A percentile compares a stretch with the other conserved stretches of the same genome.
phyloP scores from a whole-genome alignment of 1,140 invertebrate species.

The Drosophila sp. region DNA sequence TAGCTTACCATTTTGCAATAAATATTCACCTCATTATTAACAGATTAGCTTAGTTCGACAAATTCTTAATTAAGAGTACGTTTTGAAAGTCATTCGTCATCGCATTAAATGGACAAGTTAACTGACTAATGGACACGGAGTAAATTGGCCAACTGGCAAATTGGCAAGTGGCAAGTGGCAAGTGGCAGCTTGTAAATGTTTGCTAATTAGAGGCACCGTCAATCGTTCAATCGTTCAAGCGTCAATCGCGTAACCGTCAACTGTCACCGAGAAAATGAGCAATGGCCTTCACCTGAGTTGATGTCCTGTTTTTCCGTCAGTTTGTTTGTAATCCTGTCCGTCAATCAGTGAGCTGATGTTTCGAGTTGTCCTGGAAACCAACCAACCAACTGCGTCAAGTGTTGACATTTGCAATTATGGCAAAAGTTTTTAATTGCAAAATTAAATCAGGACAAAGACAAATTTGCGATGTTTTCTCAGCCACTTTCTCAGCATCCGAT shows the following conservation, averaged over 20 bases:
- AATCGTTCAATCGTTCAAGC: conserved; percentile 28
- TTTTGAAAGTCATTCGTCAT: background rate
- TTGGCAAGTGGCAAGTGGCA: conserved; percentile 1
- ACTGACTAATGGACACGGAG: conserved; percentile 35
- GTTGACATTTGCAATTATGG: conserved; percentile 68
- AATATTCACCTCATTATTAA: background rate
- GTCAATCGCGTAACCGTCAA: conserved; percentile 11
- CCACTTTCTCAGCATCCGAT: conserved; percentile 7
- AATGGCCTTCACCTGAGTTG: background rate
- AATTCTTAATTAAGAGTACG: background rate
- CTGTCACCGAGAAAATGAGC: conserved; percentile 9
- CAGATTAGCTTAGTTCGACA: background rate
- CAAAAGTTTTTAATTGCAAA: conserved; percentile 77
- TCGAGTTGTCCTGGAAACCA: conserved; percentile 22
- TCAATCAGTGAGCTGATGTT: background rate
- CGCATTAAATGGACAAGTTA: conserved; percentile 16
- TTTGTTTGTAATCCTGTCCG: background rate
- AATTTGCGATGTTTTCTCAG: conserved; percentile 26
- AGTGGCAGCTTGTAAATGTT: conserved; percentile 17
- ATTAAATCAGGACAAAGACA: conserved; percentile 69
- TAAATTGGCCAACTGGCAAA: conserved; percentile 33
- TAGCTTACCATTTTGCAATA: background rate
- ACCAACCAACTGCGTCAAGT: conserved; percentile 12
- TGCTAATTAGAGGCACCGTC: conserved; percentile 43
- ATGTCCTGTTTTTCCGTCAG: background rate